Base-by-base conservation (phyloP, 2,797 vertebrate genomes). In the Coregonus suidteri region DNA sequence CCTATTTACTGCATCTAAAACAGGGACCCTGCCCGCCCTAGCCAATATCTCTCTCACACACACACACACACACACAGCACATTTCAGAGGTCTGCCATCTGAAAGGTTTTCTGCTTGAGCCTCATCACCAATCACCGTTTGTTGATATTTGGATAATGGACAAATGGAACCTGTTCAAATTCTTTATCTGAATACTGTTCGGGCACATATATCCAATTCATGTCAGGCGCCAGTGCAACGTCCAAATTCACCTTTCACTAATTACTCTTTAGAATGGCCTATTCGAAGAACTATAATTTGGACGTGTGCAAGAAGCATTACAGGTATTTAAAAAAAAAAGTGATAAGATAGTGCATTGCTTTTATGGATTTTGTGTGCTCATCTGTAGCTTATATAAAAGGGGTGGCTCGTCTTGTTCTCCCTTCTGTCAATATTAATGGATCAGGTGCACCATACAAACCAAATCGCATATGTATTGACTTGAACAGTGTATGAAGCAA, bases 1-100 rank as follows among this genome's bases (percentile, higher is more conserved):
- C 56, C 20, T 65, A 73, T 77, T 79, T 77, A 75, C 70, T 56
- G 37, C 18, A 54, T 69, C 68, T 18, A 16, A 72, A 25, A 65
- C 69, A 62, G 69, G 30, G 37, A 71, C 59, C 25, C n/a, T 65
- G 54, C 69, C 30, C 13, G 30, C 31, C 6, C 1, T 15, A 35
- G 70, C 47, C 30, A 7, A 53, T 18, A 34, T 56, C n/a, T 30
- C 53, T 4, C 41, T 34, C 13, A 18, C 66, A 35, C 66, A 31
- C 64, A 31, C n/a, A 65, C 67, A 69, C 67, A n/a, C 15, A 37
- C 35, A 35, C 35, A 18, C 66, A 35, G 7, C 59, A 62, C 59
- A 6, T 62, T 7, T 62, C n/a, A 25, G 6, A 5, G 6, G 56
- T 59, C 6, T 20, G 16, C 20, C 59, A 47, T 47, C 41, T 3